Base-by-base conservation (phyloP, 2,888 invertebrate species). In the Drosophila merina region DNA sequence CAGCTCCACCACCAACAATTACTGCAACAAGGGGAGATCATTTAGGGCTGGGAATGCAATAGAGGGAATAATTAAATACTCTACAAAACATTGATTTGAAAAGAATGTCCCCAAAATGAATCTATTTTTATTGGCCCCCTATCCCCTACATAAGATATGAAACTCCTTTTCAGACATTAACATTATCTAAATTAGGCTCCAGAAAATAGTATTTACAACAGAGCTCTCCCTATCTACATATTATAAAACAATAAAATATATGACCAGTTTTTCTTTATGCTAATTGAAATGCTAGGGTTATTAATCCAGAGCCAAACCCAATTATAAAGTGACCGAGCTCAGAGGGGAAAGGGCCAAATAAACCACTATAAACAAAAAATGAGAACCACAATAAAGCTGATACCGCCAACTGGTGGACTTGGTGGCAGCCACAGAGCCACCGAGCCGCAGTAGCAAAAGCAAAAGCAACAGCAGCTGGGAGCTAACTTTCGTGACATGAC, bases 401-500 rank as follows among this genome's bases (percentile, higher is more conserved):
- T 71, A 79, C 75, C 74, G 81, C 69, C 80, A 76, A 74, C 72
- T 36, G 36, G 36, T 36, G 62, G 54, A 64, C 72, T 67, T 38
- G 54, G 36, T 47, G 47, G 54, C 52, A 45, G 50, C 67, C 56
- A 31, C 55, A 44, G 10, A 4, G 44, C 67, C 56, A 31, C 55
- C 25, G 10, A 4, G 44, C 10, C 50, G 49, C 52, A 58, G 56
- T 79, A 66, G 56, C 58, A 50, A 20, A 58, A 57, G 54, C 52
- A 52, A 47, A 49, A 48, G 47, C 33, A 57, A 42, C 57, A 48
- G 31, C 42, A 52, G 54, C 55, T 28, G 76, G 75, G 76, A 74
- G 88, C 83, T 77, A 81, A 79, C 82, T 88, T 80, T 84, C 85
- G 83, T 83, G 83, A 88, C 87, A 84, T 87, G 87, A 87, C 83